These are phyloP conservation scores for Panopea generosa DNA, from an alignment of 2,888 invertebrate species.

Conservation along the genomic window DNA sequence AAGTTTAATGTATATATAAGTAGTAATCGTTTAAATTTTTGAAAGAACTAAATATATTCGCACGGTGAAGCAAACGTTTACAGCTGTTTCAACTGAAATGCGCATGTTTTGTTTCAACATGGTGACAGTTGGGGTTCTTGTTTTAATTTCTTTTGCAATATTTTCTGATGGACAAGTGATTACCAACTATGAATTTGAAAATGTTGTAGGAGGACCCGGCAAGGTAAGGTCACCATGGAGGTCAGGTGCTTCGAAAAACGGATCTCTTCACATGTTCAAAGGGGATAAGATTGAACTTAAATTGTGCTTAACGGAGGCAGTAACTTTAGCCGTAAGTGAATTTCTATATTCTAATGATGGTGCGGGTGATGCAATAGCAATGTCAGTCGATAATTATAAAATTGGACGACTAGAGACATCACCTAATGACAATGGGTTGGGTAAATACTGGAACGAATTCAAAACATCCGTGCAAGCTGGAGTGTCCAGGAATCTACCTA, in stretches of 20 bases:
- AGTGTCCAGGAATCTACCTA: background rate
- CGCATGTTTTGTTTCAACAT: no score
- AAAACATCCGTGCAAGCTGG: conserved; percentile 8
- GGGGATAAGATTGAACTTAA: conserved; percentile 35
- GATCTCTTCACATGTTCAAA: conserved; percentile 28
- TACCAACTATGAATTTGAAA: conserved; percentile 40
- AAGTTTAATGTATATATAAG: no score
- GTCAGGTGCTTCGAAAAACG: conserved; percentile 30
- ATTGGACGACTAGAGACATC: conserved; percentile 15
- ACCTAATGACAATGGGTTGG: conserved; percentile 28
- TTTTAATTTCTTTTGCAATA: background rate
- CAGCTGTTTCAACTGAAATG: no score
- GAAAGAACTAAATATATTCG: no score
- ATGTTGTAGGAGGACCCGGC: conserved; percentile 30
- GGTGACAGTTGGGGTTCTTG: background rate
- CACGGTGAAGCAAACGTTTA: no score
- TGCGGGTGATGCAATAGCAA: conserved; percentile 17
- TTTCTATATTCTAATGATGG: conserved; percentile 54
- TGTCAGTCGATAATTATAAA: conserved; percentile 4
- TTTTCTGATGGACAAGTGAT: background rate
- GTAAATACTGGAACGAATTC: conserved; percentile 40
- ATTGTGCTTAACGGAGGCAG: conserved; percentile 26
- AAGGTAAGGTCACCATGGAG: conserved; percentile 27
- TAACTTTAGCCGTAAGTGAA: conserved; percentile 2
- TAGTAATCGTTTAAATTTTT: no score